Evolutionary conservation across 2,888 invertebrate species (phyloP).

Genomic region (Harpalus rufipes): DNA sequence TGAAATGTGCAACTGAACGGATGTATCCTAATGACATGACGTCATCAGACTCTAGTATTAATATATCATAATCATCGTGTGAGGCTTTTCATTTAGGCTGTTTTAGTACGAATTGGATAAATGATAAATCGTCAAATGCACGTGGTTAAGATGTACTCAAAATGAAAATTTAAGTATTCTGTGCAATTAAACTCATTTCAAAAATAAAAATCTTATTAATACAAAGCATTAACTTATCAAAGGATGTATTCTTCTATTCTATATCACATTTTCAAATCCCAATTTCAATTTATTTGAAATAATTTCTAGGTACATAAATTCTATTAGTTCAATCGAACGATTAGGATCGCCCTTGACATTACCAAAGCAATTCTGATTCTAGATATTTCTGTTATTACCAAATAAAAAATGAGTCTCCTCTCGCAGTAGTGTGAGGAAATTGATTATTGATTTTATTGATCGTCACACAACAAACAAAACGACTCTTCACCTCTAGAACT

Average conservation of each 20-base stretch:
- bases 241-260: not conserved
- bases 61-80: conserved; percentile 44
- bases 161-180: not conserved
- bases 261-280: not conserved
- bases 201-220: not conserved
- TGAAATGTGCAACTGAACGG: conserved; percentile 46
- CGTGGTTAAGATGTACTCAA: not conserved
- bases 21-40: conserved; percentile 51
- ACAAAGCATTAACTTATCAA: not conserved
- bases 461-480: not conserved
- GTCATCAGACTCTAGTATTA: conserved; percentile 31
- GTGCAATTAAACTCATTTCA: not conserved
- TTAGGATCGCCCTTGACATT: conserved; percentile 7
- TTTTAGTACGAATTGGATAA: conserved; percentile 16
- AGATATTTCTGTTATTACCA: conserved; percentile 5
- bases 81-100: conserved; percentile 18
- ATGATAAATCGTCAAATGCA: conserved; percentile 24
- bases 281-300: not conserved
- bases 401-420: not conserved
- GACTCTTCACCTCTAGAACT: not conserved
- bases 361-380: not conserved
- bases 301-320: not conserved
- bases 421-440: not conserved
- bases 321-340: not conserved
- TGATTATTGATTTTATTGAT: conserved; percentile 22